Conservation (phyloP, 2,888 invertebrate genomes). For the Metellina segmentata region DNA sequence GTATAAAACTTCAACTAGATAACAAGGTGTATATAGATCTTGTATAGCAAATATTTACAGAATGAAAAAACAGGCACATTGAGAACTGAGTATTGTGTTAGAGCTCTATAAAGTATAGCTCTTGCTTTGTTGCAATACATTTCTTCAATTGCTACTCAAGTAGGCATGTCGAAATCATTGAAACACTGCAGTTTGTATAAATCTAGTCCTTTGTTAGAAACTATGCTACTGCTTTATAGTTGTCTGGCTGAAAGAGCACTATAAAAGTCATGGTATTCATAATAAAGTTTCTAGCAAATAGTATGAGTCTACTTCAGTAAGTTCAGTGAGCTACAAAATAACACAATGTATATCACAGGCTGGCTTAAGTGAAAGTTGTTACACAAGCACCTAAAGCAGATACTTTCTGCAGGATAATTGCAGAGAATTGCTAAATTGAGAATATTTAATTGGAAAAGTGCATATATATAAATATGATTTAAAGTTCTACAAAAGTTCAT, state of each 20-base stretch:
- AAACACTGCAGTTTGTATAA: background rate
- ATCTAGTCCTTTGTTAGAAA: background rate
- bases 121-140: constrained; percentile 1
- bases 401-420: background rate
- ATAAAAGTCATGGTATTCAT: background rate
- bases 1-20: constrained; percentile 69
- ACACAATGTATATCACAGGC: constrained; percentile 55
- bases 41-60: constrained; percentile 69
- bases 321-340: constrained; percentile 21
- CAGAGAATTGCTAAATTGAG: background rate
- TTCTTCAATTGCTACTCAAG: background rate
- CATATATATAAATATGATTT: too few relatives aligned
- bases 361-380: background rate
- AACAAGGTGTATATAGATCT: constrained; percentile 67
- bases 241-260: background rate
- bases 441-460: too few relatives aligned
- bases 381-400: background rate
- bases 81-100: constrained; percentile 46
- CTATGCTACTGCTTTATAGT: background rate
- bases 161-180: background rate
- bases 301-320: background rate
- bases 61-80: constrained; percentile 40
- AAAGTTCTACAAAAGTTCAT: too few relatives aligned
- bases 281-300: background rate
- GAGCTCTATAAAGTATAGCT: constrained; percentile 7